These are phyloP conservation scores for Ridgeia piscesae DNA, from an alignment of 1,140 invertebrate species.

Conservation along the genomic window DNA sequence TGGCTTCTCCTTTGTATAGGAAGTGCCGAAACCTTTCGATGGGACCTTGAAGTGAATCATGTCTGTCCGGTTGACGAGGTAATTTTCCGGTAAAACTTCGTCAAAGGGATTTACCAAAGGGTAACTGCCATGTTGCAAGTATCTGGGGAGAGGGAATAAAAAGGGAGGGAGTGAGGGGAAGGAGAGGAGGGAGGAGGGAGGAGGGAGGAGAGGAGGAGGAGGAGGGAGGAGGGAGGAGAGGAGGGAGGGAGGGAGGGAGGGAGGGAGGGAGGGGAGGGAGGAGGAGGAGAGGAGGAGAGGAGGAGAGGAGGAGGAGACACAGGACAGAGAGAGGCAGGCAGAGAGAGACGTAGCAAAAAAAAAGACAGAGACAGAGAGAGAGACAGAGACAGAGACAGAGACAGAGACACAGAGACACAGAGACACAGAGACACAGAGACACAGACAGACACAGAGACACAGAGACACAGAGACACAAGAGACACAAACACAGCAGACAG, in stretches of 20 bases:
- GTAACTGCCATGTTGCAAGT: neutral
- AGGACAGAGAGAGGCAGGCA: neutral
- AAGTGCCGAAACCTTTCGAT: neutral
- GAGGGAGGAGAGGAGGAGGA: no score
- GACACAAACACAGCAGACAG: no score
- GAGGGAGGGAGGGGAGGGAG: neutral
- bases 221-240: neutral
- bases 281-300: neutral
- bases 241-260: neutral
- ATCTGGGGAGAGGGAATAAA: neutral
- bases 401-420: neutral
- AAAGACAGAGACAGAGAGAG: no score
- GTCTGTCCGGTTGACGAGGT: neutral
- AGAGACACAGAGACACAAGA: no score
- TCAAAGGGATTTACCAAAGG: neutral
- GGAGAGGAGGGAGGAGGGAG: no score
- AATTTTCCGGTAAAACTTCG: neutral
- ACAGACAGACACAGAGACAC: no score
- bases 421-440: no score
- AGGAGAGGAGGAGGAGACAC: no score
- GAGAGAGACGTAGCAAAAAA: no score
- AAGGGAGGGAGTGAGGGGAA: neutral
- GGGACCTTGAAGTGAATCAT: neutral
- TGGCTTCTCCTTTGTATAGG: neutral
- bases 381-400: neutral